Percentiles rank a stretch among this genome's conserved stretches.
These are phyloP conservation scores for Eretmochelys imbricata DNA, from an alignment of 2,113 vertebrate genomes.

Conservation along the genomic window DNA sequence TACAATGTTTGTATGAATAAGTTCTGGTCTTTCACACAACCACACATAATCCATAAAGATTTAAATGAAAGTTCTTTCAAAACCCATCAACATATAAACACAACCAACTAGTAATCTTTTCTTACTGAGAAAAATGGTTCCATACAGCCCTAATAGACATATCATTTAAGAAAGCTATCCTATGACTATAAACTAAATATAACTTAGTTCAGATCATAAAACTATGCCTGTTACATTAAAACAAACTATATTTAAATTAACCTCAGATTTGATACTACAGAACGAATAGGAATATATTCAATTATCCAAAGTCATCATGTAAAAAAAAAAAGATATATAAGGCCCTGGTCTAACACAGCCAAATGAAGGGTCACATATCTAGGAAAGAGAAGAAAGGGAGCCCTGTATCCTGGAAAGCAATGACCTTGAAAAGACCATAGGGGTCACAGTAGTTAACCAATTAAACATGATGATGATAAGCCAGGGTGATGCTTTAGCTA, in stretches of 20 bases:
- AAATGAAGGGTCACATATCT: not conserved
- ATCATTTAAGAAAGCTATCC: not conserved
- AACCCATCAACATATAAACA: not conserved
- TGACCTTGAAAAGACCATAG: not conserved
- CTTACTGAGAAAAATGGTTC: too few species aligned
- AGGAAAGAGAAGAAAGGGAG: not conserved
- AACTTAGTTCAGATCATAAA: not conserved
- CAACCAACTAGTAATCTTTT: not conserved
- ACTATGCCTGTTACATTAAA: not conserved
- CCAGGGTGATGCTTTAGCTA: too few species aligned
- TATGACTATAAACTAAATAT: not conserved
- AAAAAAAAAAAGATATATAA: not conserved
- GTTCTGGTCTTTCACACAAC: not conserved
- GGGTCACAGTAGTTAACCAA: not conserved
- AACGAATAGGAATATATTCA: not conserved
- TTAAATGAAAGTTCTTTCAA: not conserved
- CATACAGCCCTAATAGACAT: too few species aligned
- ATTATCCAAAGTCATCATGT: not conserved
- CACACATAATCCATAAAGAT: not conserved
- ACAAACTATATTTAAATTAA: not conserved
- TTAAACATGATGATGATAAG: not conserved
- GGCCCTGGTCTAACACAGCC: not conserved
- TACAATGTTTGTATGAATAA: not conserved
- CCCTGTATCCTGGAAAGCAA: not conserved
- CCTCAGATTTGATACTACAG: not conserved